Conservation (phyloP, 1,140 invertebrate species). For the Hyles vespertilio region DNA sequence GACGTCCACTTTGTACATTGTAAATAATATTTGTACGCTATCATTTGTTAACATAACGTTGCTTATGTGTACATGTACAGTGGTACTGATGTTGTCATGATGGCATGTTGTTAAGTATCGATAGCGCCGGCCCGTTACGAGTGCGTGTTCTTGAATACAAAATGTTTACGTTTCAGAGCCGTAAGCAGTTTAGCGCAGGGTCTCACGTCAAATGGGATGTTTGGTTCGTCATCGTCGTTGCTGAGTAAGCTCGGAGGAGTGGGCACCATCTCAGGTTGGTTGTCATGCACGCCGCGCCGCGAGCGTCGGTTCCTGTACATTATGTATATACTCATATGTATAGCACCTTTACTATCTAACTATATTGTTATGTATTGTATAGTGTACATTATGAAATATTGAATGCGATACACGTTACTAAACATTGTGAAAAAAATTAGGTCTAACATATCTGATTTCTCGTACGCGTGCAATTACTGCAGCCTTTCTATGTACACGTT, state of each 20-base stretch:
- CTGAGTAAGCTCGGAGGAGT: conserved; percentile 83
- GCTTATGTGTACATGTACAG: conserved; percentile 55
- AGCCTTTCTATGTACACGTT: no score
- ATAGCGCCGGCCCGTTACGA: not conserved
- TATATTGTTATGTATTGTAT: not conserved
- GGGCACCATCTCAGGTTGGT: conserved; percentile 70
- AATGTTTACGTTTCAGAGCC: conserved; percentile 65
- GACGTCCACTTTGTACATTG: conserved; percentile 28
- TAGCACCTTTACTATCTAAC: conserved; percentile 1
- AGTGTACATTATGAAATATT: no score
- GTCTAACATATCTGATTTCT: no score
- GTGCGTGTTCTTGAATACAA: conserved; percentile 30
- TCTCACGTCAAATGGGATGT: conserved; percentile 86
- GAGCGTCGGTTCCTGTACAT: not conserved
- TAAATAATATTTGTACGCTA: conserved; percentile 49
- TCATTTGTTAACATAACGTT: conserved; percentile 33
- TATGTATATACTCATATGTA: conserved; percentile 20
- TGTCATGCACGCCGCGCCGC: conserved; percentile 12
- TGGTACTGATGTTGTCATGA: conserved; percentile 30
- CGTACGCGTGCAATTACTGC: no score
- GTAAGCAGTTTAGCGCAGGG: conserved; percentile 80
- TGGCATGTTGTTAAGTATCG: conserved; percentile 37
- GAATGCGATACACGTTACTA: conserved; percentile 2
- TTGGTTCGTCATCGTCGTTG: conserved; percentile 86
- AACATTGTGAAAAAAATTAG: no score